A percentile compares a stretch with the other conserved stretches of the same genome.
These are phyloP conservation scores for Channa argus DNA, from an alignment of 2,113 vertebrate genomes.

Conservation along the genomic window DNA sequence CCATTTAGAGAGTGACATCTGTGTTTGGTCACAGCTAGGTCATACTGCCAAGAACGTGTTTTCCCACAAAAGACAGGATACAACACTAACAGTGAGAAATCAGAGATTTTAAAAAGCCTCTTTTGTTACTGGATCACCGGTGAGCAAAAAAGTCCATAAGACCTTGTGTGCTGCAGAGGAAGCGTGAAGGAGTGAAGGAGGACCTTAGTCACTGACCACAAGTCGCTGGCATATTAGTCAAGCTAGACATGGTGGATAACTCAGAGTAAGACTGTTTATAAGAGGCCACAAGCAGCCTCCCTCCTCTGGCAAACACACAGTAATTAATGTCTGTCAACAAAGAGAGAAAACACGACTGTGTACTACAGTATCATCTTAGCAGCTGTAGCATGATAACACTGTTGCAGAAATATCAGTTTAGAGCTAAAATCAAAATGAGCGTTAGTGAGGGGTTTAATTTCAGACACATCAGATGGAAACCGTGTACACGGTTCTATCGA, in stretches of 20 bases:
- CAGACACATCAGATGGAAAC: neutral
- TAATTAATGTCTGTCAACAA: constrained; percentile 69
- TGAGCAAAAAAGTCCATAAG: neutral
- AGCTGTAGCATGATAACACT: neutral
- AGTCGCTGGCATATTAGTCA: constrained; percentile 66
- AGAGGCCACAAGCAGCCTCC: constrained; percentile 46
- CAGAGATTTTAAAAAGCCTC: no score
- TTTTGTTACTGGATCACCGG: no score
- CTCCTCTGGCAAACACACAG: constrained; percentile 17
- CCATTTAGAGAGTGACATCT: no score
- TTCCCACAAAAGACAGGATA: neutral
- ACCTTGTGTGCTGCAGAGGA: constrained; percentile 21
- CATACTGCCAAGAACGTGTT: no score
- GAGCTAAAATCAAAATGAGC: neutral
- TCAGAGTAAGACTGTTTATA: constrained; percentile 68
- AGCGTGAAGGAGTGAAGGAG: constrained; percentile 36
- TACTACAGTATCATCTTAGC: neutral
- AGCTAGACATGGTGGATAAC: constrained; percentile 70
- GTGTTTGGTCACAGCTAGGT: no score
- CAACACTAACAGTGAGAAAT: no score
- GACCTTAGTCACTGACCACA: constrained; percentile 78
- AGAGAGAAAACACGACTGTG: constrained; percentile 27
- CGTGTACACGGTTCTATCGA: neutral
- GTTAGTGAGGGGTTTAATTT: neutral
- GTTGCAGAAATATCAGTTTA: neutral